Percentiles rank a stretch among this genome's conserved stretches.
Evolutionary conservation across 2,888 invertebrate species (phyloP).

Genomic region (Thera britannica): DNA sequence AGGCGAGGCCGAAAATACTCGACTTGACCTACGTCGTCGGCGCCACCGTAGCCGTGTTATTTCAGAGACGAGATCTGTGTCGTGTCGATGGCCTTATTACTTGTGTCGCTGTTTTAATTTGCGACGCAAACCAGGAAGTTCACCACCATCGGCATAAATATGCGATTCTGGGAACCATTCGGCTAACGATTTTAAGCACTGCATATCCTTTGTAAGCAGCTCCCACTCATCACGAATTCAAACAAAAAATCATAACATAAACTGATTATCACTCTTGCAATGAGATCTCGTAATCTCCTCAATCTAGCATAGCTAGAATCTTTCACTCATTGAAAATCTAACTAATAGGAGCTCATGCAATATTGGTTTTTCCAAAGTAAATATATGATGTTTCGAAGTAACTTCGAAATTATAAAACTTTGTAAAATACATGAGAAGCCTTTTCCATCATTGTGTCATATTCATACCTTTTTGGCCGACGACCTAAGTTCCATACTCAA

Average conservation of each 20-base stretch:
- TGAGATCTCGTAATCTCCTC: too few species aligned
- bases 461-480: too few species aligned
- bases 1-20: conserved; percentile 81
- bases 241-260: neutral
- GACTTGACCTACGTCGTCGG: conserved; percentile 77
- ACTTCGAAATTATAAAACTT: too few species aligned
- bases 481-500: too few species aligned
- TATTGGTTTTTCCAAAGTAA: too few species aligned
- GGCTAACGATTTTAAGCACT: neutral
- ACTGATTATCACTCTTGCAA: too few species aligned
- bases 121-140: conserved; percentile 25
- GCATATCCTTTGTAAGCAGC: neutral
- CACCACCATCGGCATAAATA: neutral
- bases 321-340: too few species aligned
- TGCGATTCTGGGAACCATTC: neutral
- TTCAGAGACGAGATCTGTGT: conserved; percentile 60
- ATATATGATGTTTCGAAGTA: too few species aligned
- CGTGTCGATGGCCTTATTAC: conserved; percentile 62
- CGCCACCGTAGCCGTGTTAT: conserved; percentile 65
- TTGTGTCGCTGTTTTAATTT: conserved; percentile 37
- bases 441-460: too few species aligned
- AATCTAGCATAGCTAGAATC: too few species aligned
- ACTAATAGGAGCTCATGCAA: too few species aligned
- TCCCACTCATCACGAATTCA: neutral
- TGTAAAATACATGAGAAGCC: too few species aligned